Conservation (phyloP, 1,140 invertebrate genomes). For the Potamilus streckersoni region DNA sequence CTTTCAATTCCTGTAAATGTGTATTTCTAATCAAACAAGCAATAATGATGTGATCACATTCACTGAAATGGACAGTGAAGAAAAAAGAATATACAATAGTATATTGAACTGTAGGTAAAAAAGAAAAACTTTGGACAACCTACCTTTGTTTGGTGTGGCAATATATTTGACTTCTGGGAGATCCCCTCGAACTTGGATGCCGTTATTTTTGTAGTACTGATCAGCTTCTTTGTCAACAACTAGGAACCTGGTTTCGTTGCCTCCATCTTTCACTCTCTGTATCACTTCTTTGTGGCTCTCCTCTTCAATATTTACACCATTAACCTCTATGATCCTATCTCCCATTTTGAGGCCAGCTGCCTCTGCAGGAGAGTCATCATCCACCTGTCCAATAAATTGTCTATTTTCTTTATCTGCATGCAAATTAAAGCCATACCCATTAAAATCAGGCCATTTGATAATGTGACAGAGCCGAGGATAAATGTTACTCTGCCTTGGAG, state of each 20-base stretch:
- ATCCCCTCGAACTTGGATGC: slow-evolving; percentile 74
- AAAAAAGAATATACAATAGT: too few species aligned
- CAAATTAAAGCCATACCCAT: slow-evolving; percentile 98
- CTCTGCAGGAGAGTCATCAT: slow-evolving; percentile 91
- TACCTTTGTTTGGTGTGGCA: too few species aligned
- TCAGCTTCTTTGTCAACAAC: slow-evolving; percentile 88
- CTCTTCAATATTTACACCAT: slow-evolving; percentile 80
- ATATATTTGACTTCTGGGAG: slow-evolving; percentile 70
- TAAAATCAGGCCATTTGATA: slow-evolving; percentile 88
- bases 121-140: too few species aligned
- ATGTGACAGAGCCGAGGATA: slow-evolving; percentile 60
- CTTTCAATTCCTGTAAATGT: too few species aligned
- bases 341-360: slow-evolving; percentile 87
- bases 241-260: slow-evolving; percentile 87
- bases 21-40: too few species aligned
- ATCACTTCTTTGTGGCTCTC: slow-evolving; percentile 89
- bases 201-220: slow-evolving; percentile 78
- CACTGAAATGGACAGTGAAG: too few species aligned
- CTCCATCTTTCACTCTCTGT: slow-evolving; percentile 77
- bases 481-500: slow-evolving; percentile 1
- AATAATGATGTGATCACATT: too few species aligned
- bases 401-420: slow-evolving; percentile 94
- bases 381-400: slow-evolving; percentile 97
- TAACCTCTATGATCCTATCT: slow-evolving; percentile 85
- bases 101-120: too few species aligned